Evolutionary conservation across 2,888 invertebrate species (phyloP).

Genomic region (Ryuthela nishihirai): DNA sequence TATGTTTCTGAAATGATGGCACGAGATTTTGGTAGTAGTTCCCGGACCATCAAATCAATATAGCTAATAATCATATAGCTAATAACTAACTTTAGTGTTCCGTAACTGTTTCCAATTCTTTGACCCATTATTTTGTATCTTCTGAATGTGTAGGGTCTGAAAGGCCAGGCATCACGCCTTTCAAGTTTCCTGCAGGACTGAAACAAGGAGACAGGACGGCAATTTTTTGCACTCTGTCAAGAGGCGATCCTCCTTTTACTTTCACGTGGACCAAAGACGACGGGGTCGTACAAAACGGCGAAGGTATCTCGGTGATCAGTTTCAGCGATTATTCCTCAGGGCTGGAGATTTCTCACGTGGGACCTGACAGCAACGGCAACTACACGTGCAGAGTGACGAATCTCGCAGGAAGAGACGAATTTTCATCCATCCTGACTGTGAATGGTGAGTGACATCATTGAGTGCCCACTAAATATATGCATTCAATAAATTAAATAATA

Average conservation of each 20-base stretch:
- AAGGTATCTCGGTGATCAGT: neutral
- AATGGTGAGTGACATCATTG: conserved; percentile 7
- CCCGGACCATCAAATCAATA: no score
- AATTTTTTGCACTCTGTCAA: conserved; percentile 7
- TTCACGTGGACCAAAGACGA: conserved; percentile 36
- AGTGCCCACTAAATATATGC: no score
- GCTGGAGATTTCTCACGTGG: no score
- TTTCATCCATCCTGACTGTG: conserved; percentile 1
- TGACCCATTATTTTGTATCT: no score
- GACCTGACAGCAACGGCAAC: conserved; percentile 13
- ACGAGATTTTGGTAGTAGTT: no score
- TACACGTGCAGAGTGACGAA: conserved; percentile 23
- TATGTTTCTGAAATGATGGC: no score
- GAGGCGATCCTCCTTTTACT: conserved; percentile 27
- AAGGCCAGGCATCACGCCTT: conserved; percentile 15
- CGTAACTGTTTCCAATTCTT: no score
- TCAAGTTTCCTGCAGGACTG: conserved; percentile 18
- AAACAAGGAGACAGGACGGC: conserved; percentile 1
- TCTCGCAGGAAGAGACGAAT: conserved; percentile 9
- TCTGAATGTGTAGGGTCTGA: no score
- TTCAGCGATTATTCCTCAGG: neutral
- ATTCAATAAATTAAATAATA: no score
- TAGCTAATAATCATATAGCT: no score
- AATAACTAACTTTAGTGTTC: no score
- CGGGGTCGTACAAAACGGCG: neutral